Conservation (phyloP, 2,888 invertebrate species). For the Platerodrilus igneus region DNA sequence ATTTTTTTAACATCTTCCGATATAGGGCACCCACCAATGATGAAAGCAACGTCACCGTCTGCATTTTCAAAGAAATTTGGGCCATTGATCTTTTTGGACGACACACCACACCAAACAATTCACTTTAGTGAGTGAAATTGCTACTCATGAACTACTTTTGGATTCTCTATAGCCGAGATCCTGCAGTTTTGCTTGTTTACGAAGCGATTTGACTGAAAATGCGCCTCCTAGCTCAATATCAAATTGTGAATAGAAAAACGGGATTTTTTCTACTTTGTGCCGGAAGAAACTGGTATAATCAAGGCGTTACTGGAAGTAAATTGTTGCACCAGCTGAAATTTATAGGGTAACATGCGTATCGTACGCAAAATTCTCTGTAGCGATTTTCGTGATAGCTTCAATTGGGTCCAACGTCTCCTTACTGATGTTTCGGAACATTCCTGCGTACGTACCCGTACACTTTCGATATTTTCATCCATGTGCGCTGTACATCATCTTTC, state of each 20-base stretch:
- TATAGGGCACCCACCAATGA: neutral
- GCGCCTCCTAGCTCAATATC: slow-evolving; percentile 16
- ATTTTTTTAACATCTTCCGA: slow-evolving; percentile 3
- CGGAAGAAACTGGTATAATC: no score
- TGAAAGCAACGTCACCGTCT: neutral
- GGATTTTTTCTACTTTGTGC: slow-evolving; percentile 16
- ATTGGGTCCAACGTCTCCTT: slow-evolving; percentile 20
- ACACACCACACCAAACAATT: slow-evolving; percentile 16
- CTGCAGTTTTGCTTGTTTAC: no score
- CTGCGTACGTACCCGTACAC: slow-evolving; percentile 11
- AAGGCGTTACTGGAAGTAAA: slow-evolving; percentile 12
- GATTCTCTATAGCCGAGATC: slow-evolving; percentile 19
- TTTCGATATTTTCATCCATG: slow-evolving; percentile 12
- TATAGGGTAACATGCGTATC: slow-evolving; percentile 19
- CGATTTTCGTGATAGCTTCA: slow-evolving; percentile 7
- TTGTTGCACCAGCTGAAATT: slow-evolving; percentile 22
- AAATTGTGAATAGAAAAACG: slow-evolving; percentile 14
- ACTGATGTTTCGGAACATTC: slow-evolving; percentile 21
- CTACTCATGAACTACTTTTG: slow-evolving; percentile 19
- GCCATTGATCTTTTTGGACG: slow-evolving; percentile 4
- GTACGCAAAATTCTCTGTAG: slow-evolving; percentile 17
- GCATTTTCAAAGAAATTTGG: slow-evolving; percentile 5
- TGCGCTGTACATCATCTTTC: neutral
- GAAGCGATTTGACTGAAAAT: no score
- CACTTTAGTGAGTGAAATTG: slow-evolving; percentile 17